Conservation (phyloP, 2,888 invertebrate genomes). For the Chymomyza procnemis region DNA sequence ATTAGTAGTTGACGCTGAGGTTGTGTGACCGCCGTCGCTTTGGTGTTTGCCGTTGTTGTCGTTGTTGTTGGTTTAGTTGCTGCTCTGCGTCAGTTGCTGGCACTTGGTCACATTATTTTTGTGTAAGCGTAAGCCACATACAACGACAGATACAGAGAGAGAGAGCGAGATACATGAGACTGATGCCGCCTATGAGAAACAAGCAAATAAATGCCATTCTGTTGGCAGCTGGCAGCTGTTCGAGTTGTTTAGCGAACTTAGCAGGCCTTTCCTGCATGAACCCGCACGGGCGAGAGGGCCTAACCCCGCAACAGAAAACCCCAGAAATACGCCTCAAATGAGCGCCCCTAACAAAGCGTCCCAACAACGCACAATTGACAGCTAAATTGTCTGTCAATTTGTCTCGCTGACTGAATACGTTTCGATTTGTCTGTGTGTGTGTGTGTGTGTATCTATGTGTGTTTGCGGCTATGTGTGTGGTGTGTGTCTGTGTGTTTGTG, state of each 20-base stretch:
- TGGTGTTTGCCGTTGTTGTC: conserved; percentile 6
- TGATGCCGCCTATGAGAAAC: background rate
- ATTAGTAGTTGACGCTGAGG: conserved; percentile 8
- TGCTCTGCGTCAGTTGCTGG: conserved; percentile 8
- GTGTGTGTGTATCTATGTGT: conserved; percentile 14
- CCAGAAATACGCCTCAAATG: background rate
- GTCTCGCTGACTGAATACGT: conserved; percentile 62
- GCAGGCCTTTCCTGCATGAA: background rate
- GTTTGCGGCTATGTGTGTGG: conserved; percentile 11
- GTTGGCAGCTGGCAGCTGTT: conserved; percentile 13
- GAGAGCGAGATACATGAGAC: no score
- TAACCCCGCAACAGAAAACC: no score
- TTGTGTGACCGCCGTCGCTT: background rate
- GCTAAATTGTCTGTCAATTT: conserved; percentile 72
- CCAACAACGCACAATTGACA: conserved; percentile 64
- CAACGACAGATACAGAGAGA: no score
- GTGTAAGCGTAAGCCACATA: background rate
- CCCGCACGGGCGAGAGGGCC: no score
- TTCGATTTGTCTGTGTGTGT: conserved; percentile 21
- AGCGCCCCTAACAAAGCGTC: conserved; percentile 10
- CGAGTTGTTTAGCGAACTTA: conserved; percentile 18
- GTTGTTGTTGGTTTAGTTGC: conserved; percentile 1
- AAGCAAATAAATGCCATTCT: background rate
- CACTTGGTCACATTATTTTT: conserved; percentile 14
- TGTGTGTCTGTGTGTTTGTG: conserved; percentile 32